Conservation (phyloP, 2,113 vertebrate genomes). For the Dasyprocta punctata region DNA sequence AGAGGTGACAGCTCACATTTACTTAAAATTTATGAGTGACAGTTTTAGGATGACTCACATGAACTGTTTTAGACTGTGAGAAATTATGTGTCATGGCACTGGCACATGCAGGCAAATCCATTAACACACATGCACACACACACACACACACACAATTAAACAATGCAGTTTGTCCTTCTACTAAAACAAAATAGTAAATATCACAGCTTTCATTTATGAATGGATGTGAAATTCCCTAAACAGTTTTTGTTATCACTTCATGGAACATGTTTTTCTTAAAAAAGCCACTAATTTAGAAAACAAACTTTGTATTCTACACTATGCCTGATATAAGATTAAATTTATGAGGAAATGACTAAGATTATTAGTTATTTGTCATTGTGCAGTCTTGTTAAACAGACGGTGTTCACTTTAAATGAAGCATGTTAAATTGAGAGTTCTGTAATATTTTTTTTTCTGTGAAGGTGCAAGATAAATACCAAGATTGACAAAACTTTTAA, state of each 20-base stretch:
- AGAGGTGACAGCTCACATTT: background rate
- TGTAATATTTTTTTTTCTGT: background rate
- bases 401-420: background rate
- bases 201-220: background rate
- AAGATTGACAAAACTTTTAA: background rate
- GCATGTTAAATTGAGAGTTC: background rate
- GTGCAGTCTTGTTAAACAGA: background rate
- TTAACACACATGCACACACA: too few species aligned
- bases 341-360: background rate
- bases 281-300: background rate
- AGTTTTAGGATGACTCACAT: background rate
- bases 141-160: background rate
- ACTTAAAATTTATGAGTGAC: background rate
- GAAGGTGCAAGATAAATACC: background rate
- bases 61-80: background rate
- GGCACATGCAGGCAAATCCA: background rate
- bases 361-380: background rate
- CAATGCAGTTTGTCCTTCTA: background rate
- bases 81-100: background rate
- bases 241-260: background rate
- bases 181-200: background rate
- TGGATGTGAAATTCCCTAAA: background rate
- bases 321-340: background rate
- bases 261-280: background rate
- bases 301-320: background rate